phyloP scores from a whole-genome alignment of 1,140 invertebrate species.

The Philaenus spumarius region DNA sequence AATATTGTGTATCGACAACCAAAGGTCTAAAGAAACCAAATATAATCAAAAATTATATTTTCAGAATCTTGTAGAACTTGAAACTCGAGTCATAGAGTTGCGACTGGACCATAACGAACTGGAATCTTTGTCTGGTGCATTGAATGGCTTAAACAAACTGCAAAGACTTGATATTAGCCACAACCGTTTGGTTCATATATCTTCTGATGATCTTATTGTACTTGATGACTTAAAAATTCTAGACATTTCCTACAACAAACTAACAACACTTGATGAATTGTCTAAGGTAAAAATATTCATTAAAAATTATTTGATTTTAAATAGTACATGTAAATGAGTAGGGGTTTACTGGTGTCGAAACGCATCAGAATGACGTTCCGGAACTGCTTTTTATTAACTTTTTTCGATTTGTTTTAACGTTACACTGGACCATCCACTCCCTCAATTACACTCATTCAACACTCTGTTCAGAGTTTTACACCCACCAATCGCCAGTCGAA shows the following conservation, averaged over 20 bases:
- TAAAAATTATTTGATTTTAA: too few relatives aligned
- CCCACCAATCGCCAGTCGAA: too few relatives aligned
- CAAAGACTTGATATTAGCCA: conserved; percentile 63
- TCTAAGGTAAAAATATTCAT: conserved; percentile 59
- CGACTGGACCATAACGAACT: conserved; percentile 64
- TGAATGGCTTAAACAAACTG: conserved; percentile 63
- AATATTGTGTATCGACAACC: neutral
- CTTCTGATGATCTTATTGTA: conserved; percentile 64
- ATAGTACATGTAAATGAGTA: too few relatives aligned
- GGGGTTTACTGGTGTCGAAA: too few relatives aligned
- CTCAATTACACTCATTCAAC: too few relatives aligned
- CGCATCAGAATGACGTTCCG: too few relatives aligned
- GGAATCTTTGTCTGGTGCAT: conserved; percentile 57
- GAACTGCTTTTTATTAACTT: too few relatives aligned
- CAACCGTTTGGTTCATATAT: conserved; percentile 61
- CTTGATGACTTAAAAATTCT: conserved; percentile 60
- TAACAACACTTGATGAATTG: conserved; percentile 66
- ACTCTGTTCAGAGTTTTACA: too few relatives aligned
- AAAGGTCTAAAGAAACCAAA: neutral
- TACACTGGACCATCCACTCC: too few relatives aligned
- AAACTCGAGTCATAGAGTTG: conserved; percentile 59
- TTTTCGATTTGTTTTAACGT: too few relatives aligned
- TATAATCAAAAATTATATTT: conserved; percentile 27
- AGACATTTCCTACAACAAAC: conserved; percentile 67
- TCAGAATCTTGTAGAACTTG: conserved; percentile 64